A percentile compares a stretch with the other conserved stretches of the same genome.
Conservation (phyloP, 2,888 invertebrate genomes). For the Augochlorella aurata region DNA sequence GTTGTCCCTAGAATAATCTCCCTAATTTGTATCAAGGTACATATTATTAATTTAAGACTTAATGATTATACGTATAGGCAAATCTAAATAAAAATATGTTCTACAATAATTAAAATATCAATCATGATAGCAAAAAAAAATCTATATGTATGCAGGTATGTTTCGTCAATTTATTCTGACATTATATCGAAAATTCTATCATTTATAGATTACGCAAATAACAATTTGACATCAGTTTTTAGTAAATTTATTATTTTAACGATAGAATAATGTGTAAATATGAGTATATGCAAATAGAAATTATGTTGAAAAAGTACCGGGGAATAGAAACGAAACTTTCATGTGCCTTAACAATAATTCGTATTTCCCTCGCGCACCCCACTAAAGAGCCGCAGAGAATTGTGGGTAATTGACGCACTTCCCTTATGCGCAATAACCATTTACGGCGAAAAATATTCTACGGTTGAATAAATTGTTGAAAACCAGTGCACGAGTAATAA, state of each 20-base stretch:
- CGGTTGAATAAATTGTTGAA: slow-evolving; percentile 21
- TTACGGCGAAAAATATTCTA: slow-evolving; percentile 31
- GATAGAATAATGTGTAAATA: neutral
- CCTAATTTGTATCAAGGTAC: neutral
- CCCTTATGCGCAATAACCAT: slow-evolving; percentile 69
- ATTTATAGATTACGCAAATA: neutral
- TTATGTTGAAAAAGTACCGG: neutral
- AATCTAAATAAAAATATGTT: too few relatives aligned
- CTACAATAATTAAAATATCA: neutral
- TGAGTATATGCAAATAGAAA: neutral
- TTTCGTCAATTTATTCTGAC: neutral
- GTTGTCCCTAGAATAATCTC: neutral
- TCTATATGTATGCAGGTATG: neutral
- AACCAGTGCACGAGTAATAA: neutral
- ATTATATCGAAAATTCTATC: neutral
- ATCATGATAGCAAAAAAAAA: neutral
- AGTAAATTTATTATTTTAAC: neutral
- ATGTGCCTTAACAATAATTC: slow-evolving; percentile 28
- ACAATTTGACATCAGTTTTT: neutral
- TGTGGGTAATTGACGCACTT: slow-evolving; percentile 67
- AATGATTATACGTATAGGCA: too few relatives aligned
- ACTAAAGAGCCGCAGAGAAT: slow-evolving; percentile 35
- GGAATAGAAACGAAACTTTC: neutral
- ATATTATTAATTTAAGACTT: too few relatives aligned
- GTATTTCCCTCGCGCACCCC: slow-evolving; percentile 62